Conservation (phyloP, 92 coral and sea anemone genomes). For the Muricea muricata region DNA sequence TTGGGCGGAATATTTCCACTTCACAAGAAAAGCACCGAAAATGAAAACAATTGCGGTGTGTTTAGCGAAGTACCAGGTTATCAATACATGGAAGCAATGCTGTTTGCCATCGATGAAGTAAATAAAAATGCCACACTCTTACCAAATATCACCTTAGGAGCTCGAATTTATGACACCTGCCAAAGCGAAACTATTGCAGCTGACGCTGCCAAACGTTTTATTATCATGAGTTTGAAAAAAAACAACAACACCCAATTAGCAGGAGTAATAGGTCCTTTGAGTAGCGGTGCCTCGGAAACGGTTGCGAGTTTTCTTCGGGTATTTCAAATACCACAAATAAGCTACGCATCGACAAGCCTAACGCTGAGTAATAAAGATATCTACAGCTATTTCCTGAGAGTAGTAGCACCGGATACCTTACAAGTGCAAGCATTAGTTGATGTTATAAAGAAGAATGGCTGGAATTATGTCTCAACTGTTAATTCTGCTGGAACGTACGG, state of each 20-base stretch:
- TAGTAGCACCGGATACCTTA: conserved; percentile 93
- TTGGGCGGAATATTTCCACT: conserved; percentile 89
- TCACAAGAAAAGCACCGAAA: conserved; percentile 71
- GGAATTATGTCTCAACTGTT: conserved; percentile 94
- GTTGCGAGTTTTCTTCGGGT: conserved; percentile 93
- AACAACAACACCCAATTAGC: conserved; percentile 58
- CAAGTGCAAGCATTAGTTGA: conserved; percentile 95
- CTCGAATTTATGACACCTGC: conserved; percentile 87
- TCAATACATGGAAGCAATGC: conserved; percentile 92
- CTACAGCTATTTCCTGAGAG: conserved; percentile 84
- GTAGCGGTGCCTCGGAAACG: conserved; percentile 92
- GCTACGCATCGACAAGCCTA: conserved; percentile 89
- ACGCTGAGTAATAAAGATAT: conserved; percentile 85
- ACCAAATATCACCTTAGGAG: conserved; percentile 84
- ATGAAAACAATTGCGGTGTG: conserved; percentile 85
- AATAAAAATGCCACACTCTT: conserved; percentile 76
- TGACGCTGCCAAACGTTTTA: conserved; percentile 85
- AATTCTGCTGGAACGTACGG: conserved; percentile 87
- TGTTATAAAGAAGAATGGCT: conserved; percentile 82
- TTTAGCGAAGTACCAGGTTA: conserved; percentile 89
- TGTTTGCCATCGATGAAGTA: conserved; percentile 84
- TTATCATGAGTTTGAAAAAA: conserved; percentile 72
- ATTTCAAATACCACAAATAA: conserved; percentile 90
- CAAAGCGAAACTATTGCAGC: conserved; percentile 95
- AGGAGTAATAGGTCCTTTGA: conserved; percentile 90